These are phyloP conservation scores for Delichon dasypus DNA, from an alignment of 2,797 vertebrate genomes.

Conservation along the genomic window DNA sequence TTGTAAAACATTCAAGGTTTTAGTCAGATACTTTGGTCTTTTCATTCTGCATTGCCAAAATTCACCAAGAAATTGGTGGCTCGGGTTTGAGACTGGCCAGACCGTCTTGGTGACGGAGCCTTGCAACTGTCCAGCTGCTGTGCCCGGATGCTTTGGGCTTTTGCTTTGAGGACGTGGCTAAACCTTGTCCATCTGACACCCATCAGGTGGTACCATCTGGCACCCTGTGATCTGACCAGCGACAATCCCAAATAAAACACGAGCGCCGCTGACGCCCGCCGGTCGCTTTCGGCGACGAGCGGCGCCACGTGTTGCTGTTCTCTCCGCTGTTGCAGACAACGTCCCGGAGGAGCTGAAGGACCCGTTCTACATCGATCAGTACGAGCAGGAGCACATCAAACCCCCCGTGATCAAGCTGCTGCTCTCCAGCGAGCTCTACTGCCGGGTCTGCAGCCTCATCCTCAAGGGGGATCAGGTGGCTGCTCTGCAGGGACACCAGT, in stretches of 20 bases:
- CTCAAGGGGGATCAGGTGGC: conserved; percentile 94
- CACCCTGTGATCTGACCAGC: too few species aligned
- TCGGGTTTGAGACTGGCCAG: not conserved
- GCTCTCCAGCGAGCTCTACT: conserved; percentile 95
- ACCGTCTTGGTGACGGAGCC: fast-evolving
- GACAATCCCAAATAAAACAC: fast-evolving
- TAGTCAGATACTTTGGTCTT: not conserved
- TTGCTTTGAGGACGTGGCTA: fast-evolving
- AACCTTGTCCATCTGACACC: not conserved
- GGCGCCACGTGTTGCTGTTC: fast-evolving
- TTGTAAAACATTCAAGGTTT: not conserved
- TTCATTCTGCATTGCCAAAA: not conserved
- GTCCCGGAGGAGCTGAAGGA: conserved; percentile 95
- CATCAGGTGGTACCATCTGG: not conserved
- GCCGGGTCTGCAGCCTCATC: conserved; percentile 94
- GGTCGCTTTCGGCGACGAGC: fast-evolving
- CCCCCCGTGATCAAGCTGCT: conserved; percentile 91
- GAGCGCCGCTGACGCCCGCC: fast-evolving
- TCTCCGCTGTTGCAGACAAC: conserved; percentile 80
- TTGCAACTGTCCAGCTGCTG: not conserved
- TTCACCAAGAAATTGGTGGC: not conserved
- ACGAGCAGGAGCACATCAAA: conserved; percentile 98
- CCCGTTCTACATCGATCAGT: conserved; percentile 96
- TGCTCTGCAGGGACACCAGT: conserved; percentile 90
- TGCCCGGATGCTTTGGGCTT: not conserved